phyloP scores from a whole-genome alignment of 2,113 vertebrate species.

The cat (Felis catus) region F.catus_Fca126_mat1.0 CM031420.1:105610001-105610500 shows the following conservation, averaged over 20 bases:
- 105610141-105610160: neutral
- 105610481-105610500: conserved; percentile 66
- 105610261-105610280: neutral
- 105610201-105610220: neutral
- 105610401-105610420: neutral
- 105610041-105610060: neutral
- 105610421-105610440: conserved; percentile 30
- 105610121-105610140: neutral
- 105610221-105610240: neutral
- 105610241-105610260: neutral
- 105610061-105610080: neutral
- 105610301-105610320: neutral
- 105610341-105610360: neutral
- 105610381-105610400: neutral
- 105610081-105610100: rapidly evolving
- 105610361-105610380: neutral
- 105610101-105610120: neutral
- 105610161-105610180: neutral
- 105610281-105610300: neutral
- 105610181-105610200: neutral
- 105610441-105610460: conserved; percentile 23
- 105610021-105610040: neutral
- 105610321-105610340: neutral
- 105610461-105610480: conserved; percentile 40
- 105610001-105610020: neutral